phyloP scores from a whole-genome alignment of 1,140 invertebrate species.

The Listronotus oregonensis region DNA sequence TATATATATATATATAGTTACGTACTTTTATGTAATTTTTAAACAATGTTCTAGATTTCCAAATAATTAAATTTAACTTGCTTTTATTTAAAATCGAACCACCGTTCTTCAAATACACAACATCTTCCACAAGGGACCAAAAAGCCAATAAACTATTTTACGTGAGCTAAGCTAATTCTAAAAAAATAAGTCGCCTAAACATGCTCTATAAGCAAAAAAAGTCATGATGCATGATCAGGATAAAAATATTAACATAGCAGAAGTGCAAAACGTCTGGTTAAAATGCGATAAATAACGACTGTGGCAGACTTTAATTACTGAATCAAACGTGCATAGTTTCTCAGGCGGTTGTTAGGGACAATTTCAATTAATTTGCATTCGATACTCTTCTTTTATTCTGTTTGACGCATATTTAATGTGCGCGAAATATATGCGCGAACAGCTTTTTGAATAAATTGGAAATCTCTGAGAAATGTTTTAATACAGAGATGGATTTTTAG shows the following conservation, averaged over 20 bases:
- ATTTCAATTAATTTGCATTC: constrained; percentile 53
- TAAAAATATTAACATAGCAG: constrained; percentile 38
- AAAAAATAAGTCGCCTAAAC: too few species aligned
- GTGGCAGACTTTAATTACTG: constrained; percentile 41
- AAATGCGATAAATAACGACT: constrained; percentile 34
- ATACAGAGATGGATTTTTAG: constrained; percentile 10
- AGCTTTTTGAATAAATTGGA: constrained; percentile 32
- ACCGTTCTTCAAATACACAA: too few species aligned
- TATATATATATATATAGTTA: too few species aligned
- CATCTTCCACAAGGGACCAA: too few species aligned
- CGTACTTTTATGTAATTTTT: too few species aligned
- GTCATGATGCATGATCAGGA: constrained; percentile 30
- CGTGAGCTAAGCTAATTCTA: too few species aligned
- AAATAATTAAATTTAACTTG: too few species aligned
- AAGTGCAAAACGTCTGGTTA: constrained; percentile 36
- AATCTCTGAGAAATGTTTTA: constrained; percentile 4
- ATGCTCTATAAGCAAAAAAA: not conserved
- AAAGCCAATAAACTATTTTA: too few species aligned
- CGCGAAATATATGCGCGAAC: constrained; percentile 39
- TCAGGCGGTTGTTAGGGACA: constrained; percentile 46
- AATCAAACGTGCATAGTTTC: constrained; percentile 38
- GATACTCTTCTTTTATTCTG: constrained; percentile 45
- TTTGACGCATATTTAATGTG: constrained; percentile 43
- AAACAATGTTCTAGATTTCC: too few species aligned
- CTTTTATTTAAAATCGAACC: too few species aligned